Evolutionary conservation across 2,113 vertebrate species (phyloP).

Genomic region (Corythaeola cristata): DNA sequence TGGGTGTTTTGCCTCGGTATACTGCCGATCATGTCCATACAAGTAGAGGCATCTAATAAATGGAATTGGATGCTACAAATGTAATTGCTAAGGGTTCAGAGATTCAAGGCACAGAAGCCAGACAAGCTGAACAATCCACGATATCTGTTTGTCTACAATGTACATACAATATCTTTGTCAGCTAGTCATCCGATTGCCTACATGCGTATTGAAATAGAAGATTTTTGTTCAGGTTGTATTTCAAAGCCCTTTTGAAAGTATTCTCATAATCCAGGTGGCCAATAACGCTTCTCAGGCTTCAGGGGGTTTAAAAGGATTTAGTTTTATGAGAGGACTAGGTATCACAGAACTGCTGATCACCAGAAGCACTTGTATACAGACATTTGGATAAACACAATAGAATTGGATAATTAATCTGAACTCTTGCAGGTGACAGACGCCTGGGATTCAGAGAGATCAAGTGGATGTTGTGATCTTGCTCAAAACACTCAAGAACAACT

Average conservation of each 20-base stretch:
- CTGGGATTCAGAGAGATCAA: neutral
- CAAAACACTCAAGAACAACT: neutral
- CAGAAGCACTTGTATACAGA: neutral
- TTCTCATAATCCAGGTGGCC: neutral
- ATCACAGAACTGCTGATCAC: neutral
- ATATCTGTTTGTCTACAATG: neutral
- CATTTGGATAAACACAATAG: neutral
- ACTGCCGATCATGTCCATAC: neutral
- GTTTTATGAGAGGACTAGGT: neutral
- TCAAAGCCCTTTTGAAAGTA: neutral
- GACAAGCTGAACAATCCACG: neutral
- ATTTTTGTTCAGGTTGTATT: neutral
- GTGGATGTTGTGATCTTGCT: neutral
- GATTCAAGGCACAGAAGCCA: neutral
- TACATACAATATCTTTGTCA: neutral
- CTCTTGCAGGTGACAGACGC: neutral
- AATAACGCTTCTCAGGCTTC: neutral
- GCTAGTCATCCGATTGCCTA: neutral
- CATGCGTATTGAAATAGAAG: neutral
- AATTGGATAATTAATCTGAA: neutral
- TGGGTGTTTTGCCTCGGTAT: neutral
- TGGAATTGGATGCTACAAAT: neutral
- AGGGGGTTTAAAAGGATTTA: neutral
- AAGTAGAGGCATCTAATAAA: neutral
- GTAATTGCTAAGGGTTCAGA: neutral